Percentiles rank a stretch among this genome's conserved stretches.
Conservation (phyloP, 2,888 invertebrate species). For the Rhagonycha lutea region DNA sequence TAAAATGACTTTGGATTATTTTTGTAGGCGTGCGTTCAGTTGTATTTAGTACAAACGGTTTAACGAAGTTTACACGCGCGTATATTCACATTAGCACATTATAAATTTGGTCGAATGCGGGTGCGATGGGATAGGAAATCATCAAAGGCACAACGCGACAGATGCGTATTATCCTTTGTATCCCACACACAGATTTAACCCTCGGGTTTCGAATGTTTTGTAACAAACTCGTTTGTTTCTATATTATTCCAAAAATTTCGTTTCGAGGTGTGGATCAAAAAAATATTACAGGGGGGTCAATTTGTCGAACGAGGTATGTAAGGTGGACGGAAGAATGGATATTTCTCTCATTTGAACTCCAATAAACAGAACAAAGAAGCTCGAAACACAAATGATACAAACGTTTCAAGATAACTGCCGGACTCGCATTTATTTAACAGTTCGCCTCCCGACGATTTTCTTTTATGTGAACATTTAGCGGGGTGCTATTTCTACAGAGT, state of each 20-base stretch:
- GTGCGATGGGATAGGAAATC: constrained; percentile 47
- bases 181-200: constrained; percentile 41
- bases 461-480: constrained; percentile 35
- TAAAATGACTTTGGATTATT: not conserved
- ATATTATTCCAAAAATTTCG: constrained; percentile 45
- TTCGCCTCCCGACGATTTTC: constrained; percentile 33
- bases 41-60: constrained; percentile 32
- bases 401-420: constrained; percentile 32
- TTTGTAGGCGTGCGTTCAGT: not conserved
- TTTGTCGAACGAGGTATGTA: not conserved
- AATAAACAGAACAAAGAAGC: constrained; percentile 27
- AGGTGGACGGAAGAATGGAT: not conserved
- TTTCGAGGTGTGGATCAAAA: constrained; percentile 39
- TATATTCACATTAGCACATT: constrained; percentile 47
- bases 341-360: not conserved
- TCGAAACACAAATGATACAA: constrained; percentile 29
- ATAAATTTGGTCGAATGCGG: constrained; percentile 45
- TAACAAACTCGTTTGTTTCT: constrained; percentile 43
- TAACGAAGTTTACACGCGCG: constrained; percentile 48
- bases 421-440: constrained; percentile 35
- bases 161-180: constrained; percentile 52
- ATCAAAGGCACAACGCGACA: constrained; percentile 51
- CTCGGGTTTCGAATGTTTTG: constrained; percentile 23
- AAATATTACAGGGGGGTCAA: not conserved
- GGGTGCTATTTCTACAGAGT: constrained; percentile 28